phyloP scores from a whole-genome alignment of 2,113 vertebrate genomes.

The Nannobrachium achirus region DNA sequence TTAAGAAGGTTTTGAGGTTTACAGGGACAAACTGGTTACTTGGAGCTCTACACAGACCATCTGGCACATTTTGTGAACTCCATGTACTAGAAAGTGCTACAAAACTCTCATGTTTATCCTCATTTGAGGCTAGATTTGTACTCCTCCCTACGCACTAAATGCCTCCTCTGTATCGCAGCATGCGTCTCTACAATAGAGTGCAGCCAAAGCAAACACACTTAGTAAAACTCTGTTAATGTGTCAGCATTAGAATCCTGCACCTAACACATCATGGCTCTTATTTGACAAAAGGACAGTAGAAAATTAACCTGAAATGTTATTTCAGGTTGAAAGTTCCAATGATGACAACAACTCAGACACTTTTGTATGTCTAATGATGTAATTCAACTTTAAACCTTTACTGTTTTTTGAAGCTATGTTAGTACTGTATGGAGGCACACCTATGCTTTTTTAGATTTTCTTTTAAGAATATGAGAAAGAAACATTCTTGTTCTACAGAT shows the following conservation, averaged over 20 bases:
- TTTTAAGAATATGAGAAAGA: no score
- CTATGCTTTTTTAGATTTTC: no score
- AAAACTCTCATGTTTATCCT: not conserved
- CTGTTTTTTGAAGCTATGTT: no score
- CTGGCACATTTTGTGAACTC: no score
- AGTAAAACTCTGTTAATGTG: conserved; percentile 31
- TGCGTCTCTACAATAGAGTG: not conserved
- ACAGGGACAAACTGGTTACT: not conserved
- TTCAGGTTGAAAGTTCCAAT: conserved; percentile 6
- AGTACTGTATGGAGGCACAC: no score
- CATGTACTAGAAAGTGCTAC: no score
- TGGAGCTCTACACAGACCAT: not conserved
- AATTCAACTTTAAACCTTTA: no score
- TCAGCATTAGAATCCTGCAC: conserved; percentile 1
- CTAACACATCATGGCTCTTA: not conserved
- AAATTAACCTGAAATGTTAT: conserved; percentile 27
- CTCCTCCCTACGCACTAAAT: not conserved
- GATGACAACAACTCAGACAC: not conserved
- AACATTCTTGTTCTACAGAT: no score
- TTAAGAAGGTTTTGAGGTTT: conserved; percentile 5
- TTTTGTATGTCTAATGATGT: no score
- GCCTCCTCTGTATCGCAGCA: not conserved
- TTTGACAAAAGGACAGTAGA: conserved; percentile 2
- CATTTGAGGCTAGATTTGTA: not conserved
- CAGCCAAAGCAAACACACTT: not conserved